Percentiles rank a stretch among this genome's conserved stretches.
These are phyloP conservation scores for Chunga burmeisteri DNA, from an alignment of 2,113 vertebrate species.

Conservation along the genomic window DNA sequence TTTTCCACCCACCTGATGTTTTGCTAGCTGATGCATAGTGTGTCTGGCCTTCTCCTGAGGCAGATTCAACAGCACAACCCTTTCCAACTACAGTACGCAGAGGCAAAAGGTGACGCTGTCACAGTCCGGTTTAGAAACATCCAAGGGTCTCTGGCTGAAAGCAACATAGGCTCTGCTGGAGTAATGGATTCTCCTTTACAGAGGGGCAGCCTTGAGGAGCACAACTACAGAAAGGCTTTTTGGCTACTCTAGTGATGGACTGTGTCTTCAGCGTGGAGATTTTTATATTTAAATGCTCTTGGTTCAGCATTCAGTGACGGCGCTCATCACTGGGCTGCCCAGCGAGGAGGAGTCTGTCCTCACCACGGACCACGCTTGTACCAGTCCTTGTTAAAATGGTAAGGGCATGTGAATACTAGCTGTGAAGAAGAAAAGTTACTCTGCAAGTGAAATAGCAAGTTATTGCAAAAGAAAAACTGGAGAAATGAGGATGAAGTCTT, in stretches of 20 bases:
- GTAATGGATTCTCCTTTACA: neutral
- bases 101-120: neutral
- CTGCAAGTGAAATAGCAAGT: neutral
- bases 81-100: neutral
- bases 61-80: neutral
- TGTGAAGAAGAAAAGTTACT: neutral
- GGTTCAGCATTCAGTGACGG: neutral
- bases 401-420: neutral
- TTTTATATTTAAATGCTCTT: neutral
- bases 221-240: neutral
- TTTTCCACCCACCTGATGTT: neutral
- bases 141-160: neutral
- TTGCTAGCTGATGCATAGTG: neutral
- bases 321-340: neutral
- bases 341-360: too few species aligned
- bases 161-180: neutral
- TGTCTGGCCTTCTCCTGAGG: neutral
- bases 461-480: neutral
- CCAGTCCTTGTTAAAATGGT: neutral
- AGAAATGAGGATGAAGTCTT: neutral
- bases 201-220: neutral
- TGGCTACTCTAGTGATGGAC: neutral
- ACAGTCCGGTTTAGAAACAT: neutral
- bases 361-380: accelerated
- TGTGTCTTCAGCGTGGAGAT: neutral